Percentiles rank a stretch among this genome's conserved stretches.
Evolutionary conservation across 2,888 invertebrate species (phyloP).

Genomic region (Ectobius pallidus): DNA sequence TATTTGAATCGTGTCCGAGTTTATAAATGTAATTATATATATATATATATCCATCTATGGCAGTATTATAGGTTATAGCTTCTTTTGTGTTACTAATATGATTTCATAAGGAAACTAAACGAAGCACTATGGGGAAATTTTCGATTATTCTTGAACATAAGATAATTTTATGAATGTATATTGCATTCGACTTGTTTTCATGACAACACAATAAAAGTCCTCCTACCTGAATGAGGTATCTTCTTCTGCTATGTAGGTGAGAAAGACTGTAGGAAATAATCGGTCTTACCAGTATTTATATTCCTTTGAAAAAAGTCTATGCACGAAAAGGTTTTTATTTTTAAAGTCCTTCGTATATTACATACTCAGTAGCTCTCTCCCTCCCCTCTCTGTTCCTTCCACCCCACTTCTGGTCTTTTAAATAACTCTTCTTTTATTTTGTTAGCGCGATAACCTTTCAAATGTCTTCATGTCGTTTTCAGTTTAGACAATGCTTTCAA

Average conservation of each 20-base stretch:
- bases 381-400: neutral
- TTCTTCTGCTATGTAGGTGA: neutral
- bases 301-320: constrained; percentile 15
- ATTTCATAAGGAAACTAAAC: too few relatives aligned
- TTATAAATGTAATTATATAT: too few relatives aligned
- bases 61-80: too few relatives aligned
- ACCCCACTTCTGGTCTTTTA: constrained; percentile 7
- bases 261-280: neutral
- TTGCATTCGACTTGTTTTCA: too few relatives aligned
- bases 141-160: too few relatives aligned
- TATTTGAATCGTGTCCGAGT: too few relatives aligned
- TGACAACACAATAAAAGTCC: too few relatives aligned
- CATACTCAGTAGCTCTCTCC: neutral
- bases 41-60: too few relatives aligned
- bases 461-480: constrained; percentile 13
- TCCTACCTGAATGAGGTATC: neutral
- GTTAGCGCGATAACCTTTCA: constrained; percentile 21
- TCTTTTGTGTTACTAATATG: too few relatives aligned
- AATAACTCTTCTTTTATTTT: constrained; percentile 14
- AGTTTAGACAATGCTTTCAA: constrained; percentile 14
- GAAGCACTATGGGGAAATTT: too few relatives aligned
- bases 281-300: constrained; percentile 4
- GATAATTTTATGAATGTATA: too few relatives aligned
- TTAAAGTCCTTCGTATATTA: neutral
- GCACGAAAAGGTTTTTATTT: neutral